Evolutionary conservation across 2,113 vertebrate genomes (phyloP), one percentile per base, ranked within the genome.

Genomic region (Sebastes schlegelii): DNA sequence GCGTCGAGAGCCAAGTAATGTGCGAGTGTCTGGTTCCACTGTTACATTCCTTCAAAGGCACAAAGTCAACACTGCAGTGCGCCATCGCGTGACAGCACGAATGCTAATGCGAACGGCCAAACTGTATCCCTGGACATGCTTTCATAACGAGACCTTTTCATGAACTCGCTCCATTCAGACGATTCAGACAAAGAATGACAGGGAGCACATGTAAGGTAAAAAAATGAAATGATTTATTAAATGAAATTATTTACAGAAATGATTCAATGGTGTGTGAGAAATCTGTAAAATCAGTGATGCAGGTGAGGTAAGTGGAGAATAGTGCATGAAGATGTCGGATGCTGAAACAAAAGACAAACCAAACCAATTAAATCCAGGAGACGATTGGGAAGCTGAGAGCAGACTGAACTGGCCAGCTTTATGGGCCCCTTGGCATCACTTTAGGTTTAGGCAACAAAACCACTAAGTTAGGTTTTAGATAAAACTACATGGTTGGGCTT

Each of bases 1-100:
- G 68, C 77, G 83, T 86, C 87, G 84, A 40, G 65, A 86, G 90
- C 89, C 88, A 87, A 90, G 69, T 74, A 80, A 88, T 83, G 86
- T 89, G 78, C 78, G 85, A 83, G 88, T 77, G 60, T 87, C 74
- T 79, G 67, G 69, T 78, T 79, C 63, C 83, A 61, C 60, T 62
- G 34, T 65, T 77, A 69, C 66, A 64, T 82, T 90, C 80, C 80
- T 75, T 83, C 69, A 81, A 76, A 91, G 86, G 65, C 72, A 80
- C 48, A 74, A 58, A 84, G 72, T 77, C 70, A 80, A 45, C 71
- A 48, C 80, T n/a, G 80, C 77, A 49, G 58, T 26, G 67, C 51
- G 26, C 70, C 40, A 40, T 85, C 6, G 23, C 77, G 34, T 23
- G 63, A 63, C 66, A 73, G 43, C 43, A 55, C 43, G 43, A 40